Evolutionary conservation across 2,888 invertebrate species (phyloP).

Genomic region (Auanema sp.): DNA sequence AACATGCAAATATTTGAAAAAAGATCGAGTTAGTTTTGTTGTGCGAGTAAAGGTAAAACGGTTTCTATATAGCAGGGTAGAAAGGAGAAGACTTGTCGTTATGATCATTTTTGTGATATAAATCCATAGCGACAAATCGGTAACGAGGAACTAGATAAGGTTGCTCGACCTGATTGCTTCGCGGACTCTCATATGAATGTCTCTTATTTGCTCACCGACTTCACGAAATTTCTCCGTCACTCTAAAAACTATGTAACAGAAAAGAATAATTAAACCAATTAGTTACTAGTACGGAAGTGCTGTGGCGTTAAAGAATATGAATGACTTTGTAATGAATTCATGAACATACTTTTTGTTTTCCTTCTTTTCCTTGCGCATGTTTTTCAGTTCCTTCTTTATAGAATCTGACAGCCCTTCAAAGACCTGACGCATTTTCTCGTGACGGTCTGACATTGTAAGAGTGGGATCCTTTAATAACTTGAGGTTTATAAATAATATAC

Average conservation of each 20-base stretch:
- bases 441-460: background rate
- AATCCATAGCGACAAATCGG: no score
- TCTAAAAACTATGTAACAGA: background rate
- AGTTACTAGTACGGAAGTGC: no score
- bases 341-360: background rate
- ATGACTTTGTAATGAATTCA: no score
- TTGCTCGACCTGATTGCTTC: slow-evolving; percentile 3
- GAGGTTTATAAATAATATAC: no score
- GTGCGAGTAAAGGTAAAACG: no score
- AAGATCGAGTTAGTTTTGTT: no score
- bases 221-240: slow-evolving; percentile 1
- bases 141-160: no score
- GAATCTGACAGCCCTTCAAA: slow-evolving; percentile 3
- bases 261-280: background rate
- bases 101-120: no score
- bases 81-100: no score
- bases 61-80: no score
- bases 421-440: background rate
- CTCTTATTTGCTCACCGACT: slow-evolving; percentile 2
- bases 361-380: slow-evolving; percentile 1
- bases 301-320: no score
- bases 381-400: background rate
- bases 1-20: background rate
- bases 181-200: slow-evolving; percentile 1
- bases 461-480: background rate